Evolutionary conservation across 2,113 vertebrate genomes (phyloP), one percentile per base, ranked within the genome.

Genomic region (Lathamus discolor): DNA sequence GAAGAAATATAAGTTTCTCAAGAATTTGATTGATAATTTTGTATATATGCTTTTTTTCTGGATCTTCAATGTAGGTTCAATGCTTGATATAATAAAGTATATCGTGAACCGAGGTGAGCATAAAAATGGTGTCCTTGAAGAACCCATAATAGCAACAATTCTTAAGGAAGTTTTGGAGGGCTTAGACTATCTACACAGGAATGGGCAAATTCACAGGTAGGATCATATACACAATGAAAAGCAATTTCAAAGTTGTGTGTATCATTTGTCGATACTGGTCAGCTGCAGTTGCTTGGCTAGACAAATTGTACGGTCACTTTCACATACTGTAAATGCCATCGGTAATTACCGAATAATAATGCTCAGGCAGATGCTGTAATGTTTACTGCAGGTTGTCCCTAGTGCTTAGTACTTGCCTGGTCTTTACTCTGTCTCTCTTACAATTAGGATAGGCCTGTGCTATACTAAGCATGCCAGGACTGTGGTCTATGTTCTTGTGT

Each of bases 21-120:
- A 62, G n/a, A 72, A 48, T 73, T 44, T 83, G 55, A 11, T 52
- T 13, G 5, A 43, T 92, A 81, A 90, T 80, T 15, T 62, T 90
- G 20, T 63, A 46, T 82, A 24, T 44, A 17, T 92, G 35, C 4
- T 37, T 86, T 28, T 28, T 84, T 66, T 90, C 70, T 83, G 74
- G 10, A 83, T 93, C 78, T 87, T 70, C 68, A 78, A 73, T 94
- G 41, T 92, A 99, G 99, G 99, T 86, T 99, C 99, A 24, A 99
- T 99, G 99, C 98, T 99, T 98, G 99, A 99, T 96, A 99, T 99
- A 97, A 99, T 99, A 97, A 99, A 99, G 96, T 98, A 99, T 97
- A 98, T 98, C n/a, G 98, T 99, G 88, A 99, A 97, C 96, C 98
- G 98, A 98, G 99, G 99, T 48, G 99, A 99, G 66, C 99, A 99